Base-by-base conservation (phyloP, 2,797 vertebrate genomes). In the Scomberomorus guttatus region DNA sequence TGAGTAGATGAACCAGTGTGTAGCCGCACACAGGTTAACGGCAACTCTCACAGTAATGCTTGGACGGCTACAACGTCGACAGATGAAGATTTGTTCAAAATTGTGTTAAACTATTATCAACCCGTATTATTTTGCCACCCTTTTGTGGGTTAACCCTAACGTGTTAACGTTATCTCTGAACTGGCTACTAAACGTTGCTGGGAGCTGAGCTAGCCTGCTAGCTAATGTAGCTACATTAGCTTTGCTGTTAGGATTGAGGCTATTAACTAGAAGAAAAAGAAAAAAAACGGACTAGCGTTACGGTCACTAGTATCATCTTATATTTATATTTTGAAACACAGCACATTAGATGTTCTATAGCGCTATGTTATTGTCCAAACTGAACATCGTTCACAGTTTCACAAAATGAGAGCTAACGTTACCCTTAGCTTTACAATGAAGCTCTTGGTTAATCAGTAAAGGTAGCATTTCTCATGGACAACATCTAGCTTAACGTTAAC, bases 141-240 rank as follows among this genome's bases (percentile, higher is more conserved):
- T 18, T 2, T 3, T 15, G 5, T 54, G 17, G 6, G 17, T 18
- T 29, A 27, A 50, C 29, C 9, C 8, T 52, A n/a, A 11, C 25
- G n/a, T 9, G 13, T 59, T 68, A 52, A 22, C 20, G 32, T 56
- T 69, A 13, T 44, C 24, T 56, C 29, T 22, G 42, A 9, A 64
- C 37, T 18, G 46, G 48, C 34, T 67, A 25, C 8, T 56, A 66
- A 84, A 68, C n/a, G 27, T 39, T 83, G 64, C 39, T 73, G 81
- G 84, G 79, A 79, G 72, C 77, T 56, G 25, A 72, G 84, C 72
- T 90, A 91, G 76, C 79, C 15, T 69, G 81, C 54, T 77, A 87
- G 88, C 89, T 72, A 75, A 58, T 61, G 34, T 80, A 61, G 91
- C 89, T 57, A 56, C 17, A 71, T 59, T 92, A 94, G 88, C 87